A percentile compares a stretch with the other conserved stretches of the same genome.
phyloP scores from a whole-genome alignment of 2,888 invertebrate genomes.

The Galeruca laticollis region DNA sequence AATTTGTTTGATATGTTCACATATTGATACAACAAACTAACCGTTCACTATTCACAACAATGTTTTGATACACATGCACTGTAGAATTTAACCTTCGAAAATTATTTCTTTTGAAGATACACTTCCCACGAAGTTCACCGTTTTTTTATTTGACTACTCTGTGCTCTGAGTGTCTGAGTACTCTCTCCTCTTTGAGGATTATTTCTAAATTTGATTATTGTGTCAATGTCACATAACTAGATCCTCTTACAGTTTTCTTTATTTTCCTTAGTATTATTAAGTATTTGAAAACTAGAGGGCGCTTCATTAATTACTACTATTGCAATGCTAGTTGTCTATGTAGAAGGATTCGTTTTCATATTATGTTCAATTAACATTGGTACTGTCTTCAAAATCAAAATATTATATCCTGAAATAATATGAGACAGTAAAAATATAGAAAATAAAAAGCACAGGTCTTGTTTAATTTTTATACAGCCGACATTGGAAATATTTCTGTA shows the following conservation, averaged over 20 bases:
- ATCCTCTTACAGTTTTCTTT: background rate
- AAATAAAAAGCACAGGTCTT: too few species aligned
- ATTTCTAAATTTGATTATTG: conserved; percentile 13
- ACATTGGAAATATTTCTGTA: too few species aligned
- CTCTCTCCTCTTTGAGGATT: conserved; percentile 1
- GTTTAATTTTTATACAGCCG: too few species aligned
- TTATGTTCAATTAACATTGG: background rate
- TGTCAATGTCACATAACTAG: conserved; percentile 9
- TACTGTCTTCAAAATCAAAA: too few species aligned
- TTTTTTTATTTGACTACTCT: conserved; percentile 2
- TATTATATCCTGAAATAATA: too few species aligned
- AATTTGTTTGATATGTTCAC: conserved; percentile 25
- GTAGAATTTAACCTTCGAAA: conserved; percentile 13
- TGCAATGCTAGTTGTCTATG: background rate
- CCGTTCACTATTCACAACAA: background rate
- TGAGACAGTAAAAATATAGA: too few species aligned
- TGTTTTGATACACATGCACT: background rate
- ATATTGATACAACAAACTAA: conserved; percentile 34
- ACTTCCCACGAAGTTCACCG: background rate
- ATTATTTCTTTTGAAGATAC: conserved; percentile 8
- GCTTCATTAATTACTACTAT: background rate
- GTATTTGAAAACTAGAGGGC: background rate
- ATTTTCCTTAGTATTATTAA: background rate
- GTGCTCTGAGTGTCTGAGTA: too few species aligned
- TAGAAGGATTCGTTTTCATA: too few species aligned